These are phyloP conservation scores for Scaptomyza hsui DNA, from an alignment of 1,140 invertebrate genomes.

Conservation along the genomic window DNA sequence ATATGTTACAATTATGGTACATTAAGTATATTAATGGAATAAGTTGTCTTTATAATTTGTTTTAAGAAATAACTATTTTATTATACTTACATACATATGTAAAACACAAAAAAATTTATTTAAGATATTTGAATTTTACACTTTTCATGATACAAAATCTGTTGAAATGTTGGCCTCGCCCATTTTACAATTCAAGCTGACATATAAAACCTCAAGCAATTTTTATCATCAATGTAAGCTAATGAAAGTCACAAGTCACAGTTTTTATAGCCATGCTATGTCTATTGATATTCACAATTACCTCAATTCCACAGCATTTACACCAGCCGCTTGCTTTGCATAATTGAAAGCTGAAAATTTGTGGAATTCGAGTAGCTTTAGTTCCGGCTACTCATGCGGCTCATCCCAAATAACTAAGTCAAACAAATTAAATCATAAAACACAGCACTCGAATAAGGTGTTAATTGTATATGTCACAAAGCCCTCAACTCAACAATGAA, in stretches of 20 bases:
- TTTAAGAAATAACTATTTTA: too few relatives aligned
- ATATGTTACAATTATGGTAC: too few relatives aligned
- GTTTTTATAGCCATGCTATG: conserved; percentile 5
- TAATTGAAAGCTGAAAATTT: conserved; percentile 12
- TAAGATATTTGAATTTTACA: too few relatives aligned
- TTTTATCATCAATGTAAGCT: neutral
- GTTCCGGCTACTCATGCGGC: conserved; percentile 71
- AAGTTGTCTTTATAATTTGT: too few relatives aligned
- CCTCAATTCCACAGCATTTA: conserved; percentile 36
- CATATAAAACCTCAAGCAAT: neutral
- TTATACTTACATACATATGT: too few relatives aligned
- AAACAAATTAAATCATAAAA: conserved; percentile 69
- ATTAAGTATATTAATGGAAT: too few relatives aligned
- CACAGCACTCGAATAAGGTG: conserved; percentile 21
- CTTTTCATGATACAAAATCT: too few relatives aligned
- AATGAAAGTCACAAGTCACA: neutral
- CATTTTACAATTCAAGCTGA: neutral
- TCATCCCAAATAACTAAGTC: conserved; percentile 64
- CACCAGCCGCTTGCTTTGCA: conserved; percentile 5
- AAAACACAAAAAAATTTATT: too few relatives aligned
- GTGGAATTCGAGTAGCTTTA: conserved; percentile 44
- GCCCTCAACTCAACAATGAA: conserved; percentile 41
- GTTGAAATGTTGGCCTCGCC: too few relatives aligned
- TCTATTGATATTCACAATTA: conserved; percentile 22
- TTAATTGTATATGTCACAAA: conserved; percentile 56